Evolutionary conservation across 2,888 invertebrate genomes (phyloP).

Genomic region (Cryptus viduatorius): DNA sequence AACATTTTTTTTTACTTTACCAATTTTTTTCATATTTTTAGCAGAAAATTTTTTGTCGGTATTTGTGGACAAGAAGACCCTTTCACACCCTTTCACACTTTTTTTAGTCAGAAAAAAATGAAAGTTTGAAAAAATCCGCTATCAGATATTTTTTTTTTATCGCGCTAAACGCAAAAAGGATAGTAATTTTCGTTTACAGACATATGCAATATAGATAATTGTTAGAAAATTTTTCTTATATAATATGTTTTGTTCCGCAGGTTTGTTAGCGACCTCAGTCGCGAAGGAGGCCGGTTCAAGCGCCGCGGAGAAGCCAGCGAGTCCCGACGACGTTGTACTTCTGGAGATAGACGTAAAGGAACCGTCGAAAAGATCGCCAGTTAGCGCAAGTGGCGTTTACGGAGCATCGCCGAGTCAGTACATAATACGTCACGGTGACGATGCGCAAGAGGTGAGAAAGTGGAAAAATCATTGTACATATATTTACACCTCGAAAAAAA

Average conservation of each 20-base stretch:
- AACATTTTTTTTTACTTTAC: no score
- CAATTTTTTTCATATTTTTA: no score
- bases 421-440: constrained; percentile 81
- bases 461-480: constrained; percentile 49
- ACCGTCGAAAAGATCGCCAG: constrained; percentile 81
- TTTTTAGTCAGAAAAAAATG: no score
- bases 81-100: no score
- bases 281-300: constrained; percentile 77
- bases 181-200: no score
- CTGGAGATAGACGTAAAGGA: constrained; percentile 83
- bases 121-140: no score
- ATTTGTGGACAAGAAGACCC: no score
- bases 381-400: constrained; percentile 78
- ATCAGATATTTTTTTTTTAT: no score
- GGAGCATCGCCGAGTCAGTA: constrained; percentile 81
- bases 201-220: neutral
- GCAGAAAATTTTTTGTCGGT: no score
- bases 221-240: neutral
- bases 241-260: constrained; percentile 68
- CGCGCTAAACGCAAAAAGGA: neutral
- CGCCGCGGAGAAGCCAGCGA: constrained; percentile 73
- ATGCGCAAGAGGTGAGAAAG: constrained; percentile 80
- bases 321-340: constrained; percentile 79
- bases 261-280: constrained; percentile 81
- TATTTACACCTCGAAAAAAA: constrained; percentile 8